Conservation (phyloP, 2,888 invertebrate genomes). For the Heliconius aoede region DNA sequence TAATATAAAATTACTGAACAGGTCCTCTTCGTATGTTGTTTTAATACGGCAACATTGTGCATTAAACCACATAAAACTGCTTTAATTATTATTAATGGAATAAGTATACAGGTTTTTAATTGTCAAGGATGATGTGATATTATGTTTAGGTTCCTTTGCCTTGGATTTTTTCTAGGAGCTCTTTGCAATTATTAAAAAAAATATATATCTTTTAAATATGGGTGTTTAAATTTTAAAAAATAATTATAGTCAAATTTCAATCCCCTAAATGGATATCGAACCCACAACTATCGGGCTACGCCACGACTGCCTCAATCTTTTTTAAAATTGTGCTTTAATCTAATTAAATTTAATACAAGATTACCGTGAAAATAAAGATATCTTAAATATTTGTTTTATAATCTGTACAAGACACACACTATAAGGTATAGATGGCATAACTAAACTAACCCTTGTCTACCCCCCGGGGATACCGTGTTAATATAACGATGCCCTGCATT, state of each 20-base stretch:
- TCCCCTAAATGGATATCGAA: no score
- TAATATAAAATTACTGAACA: constrained; percentile 74
- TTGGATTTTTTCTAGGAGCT: not conserved
- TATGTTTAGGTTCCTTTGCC: constrained; percentile 8
- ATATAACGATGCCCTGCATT: constrained; percentile 6
- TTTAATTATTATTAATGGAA: constrained; percentile 35
- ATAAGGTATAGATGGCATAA: constrained; percentile 12
- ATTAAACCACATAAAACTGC: constrained; percentile 30
- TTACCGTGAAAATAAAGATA: not conserved
- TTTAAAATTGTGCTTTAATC: no score
- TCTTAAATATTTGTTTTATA: not conserved
- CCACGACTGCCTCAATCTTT: no score
- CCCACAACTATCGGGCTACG: no score
- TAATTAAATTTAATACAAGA: no score
- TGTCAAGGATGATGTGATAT: constrained; percentile 23
- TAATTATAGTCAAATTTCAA: no score
- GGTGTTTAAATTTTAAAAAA: no score
- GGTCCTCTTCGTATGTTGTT: constrained; percentile 49
- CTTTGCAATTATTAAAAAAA: not conserved
- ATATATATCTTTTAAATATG: not conserved
- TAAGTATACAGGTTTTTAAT: constrained; percentile 30
- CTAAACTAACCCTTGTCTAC: constrained; percentile 24
- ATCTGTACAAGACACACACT: not conserved
- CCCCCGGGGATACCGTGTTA: constrained; percentile 20
- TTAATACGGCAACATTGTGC: constrained; percentile 40